Base-by-base conservation (phyloP, 2,888 invertebrate species). In the Smittia aterrima region DNA sequence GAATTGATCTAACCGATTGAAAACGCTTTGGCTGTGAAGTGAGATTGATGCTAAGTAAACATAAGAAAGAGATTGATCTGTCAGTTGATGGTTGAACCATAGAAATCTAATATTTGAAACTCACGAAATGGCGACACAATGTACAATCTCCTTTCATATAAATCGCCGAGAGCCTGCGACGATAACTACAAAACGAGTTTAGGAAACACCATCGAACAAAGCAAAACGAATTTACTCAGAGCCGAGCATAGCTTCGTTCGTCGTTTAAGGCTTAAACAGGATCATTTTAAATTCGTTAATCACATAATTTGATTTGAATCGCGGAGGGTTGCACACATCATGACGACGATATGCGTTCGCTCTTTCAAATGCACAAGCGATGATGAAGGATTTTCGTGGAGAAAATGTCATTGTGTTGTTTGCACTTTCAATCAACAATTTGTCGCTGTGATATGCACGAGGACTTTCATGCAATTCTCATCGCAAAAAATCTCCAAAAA, bases 381-480 rank as follows among this genome's bases (percentile, higher is more conserved):
- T 64, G 64, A 64, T 27, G 64, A 27, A 25, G 20, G 6, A 24
- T 4, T 6, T 58, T 58, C 13, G 18, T 11, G 25, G 16, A 4
- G 18, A 18, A 1, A 38, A 40, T 38, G 66, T 66, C 66, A 66
- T 66, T 20, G 20, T 24, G 58, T 58, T 71, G 72, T 72, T 72
- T 72, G 72, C 72, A 72, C 72, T 72, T 72, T 62, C 58, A 54
- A 72, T 72, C 72, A 72, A 27, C 72, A 72, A 72, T 72, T 72
- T 72, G 62, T 16, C 64, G 64, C 13, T 9, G 58, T 9, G 22
- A 22, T 22, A 24, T 58, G 58, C 22, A 20, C 58, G 58, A 58
- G 22, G 16, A 22, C 18, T 13, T 58, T 58, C 13, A 58, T 58
- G 58, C 7, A 32, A 32, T 32, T 32, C 32, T 32, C 32, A 32